These are phyloP conservation scores for Oryzias woworae DNA, from an alignment of 2,113 vertebrate genomes.

Conservation along the genomic window DNA sequence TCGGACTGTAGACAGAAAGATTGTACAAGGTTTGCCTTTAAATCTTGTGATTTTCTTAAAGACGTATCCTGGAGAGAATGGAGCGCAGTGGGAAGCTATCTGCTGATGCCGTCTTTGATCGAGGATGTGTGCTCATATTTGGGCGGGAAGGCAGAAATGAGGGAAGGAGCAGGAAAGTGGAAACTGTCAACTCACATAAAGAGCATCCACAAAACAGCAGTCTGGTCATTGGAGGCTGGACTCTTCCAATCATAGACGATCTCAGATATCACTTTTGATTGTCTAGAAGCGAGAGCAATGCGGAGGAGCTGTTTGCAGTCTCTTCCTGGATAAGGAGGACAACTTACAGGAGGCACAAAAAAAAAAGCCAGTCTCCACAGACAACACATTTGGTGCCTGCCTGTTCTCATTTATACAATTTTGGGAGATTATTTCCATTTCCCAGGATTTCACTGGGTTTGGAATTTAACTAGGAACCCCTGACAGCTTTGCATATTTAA, in stretches of 20 bases:
- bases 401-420: constrained; percentile 1
- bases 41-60: neutral
- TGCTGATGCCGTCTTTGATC: constrained; percentile 18
- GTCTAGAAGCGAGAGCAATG: constrained; percentile 70
- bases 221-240: constrained; percentile 51
- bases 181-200: constrained; percentile 70
- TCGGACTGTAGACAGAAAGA: no score
- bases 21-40: no score
- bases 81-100: constrained; percentile 12
- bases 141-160: constrained; percentile 17
- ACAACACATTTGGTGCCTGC: constrained; percentile 18
- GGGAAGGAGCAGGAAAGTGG: constrained; percentile 62
- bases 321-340: constrained; percentile 72
- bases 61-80: neutral
- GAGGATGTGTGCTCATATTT: constrained; percentile 48
- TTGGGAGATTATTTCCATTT: neutral
- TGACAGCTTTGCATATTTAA: no score
- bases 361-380: constrained; percentile 58
- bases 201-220: constrained; percentile 62
- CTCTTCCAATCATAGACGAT: constrained; percentile 77
- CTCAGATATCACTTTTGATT: constrained; percentile 84
- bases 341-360: constrained; percentile 61
- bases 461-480: neutral
- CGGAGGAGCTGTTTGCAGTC: constrained; percentile 70
- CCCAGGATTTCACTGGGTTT: neutral